Base-by-base conservation (phyloP, 2,888 invertebrate genomes). In the Eristalis tenax region DNA sequence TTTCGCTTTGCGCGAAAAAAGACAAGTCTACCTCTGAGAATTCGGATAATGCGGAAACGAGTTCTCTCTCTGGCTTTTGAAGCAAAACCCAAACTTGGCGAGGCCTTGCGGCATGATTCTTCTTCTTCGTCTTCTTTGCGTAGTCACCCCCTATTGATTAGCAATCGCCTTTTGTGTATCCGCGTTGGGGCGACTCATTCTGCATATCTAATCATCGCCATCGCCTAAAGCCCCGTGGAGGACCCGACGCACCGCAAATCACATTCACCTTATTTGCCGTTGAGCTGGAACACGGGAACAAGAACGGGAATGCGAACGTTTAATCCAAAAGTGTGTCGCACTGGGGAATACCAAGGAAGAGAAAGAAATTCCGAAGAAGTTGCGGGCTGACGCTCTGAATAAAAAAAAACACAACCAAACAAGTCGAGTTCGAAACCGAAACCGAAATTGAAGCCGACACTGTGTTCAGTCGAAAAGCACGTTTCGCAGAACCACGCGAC, bases 261-360 rank as follows among this genome's bases (percentile, higher is more conserved):
- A 40, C 56, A 75, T 83, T 86, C 83, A 86, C 86, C 86, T 86
- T 83, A 61, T 86, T 78, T 75, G 86, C 23, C 22, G 78, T 40
- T 74, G 65, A 69, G 79, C 64, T 59, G 65, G 50, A 50, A 50
- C 18, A 18, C 50, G 50, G 50, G n/a, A 23, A 59, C 15, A 28
- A 10, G 26, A 59, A 59, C 59, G 59, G 59, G 26, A 26, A 23
- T 18, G 59, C 59, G 59, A 26, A 26, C 59, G 77, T 22, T 57
- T 76, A 43, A 81, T 85, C 76, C 81, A 73, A 82, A 77, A 76
- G 68, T 68, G 18, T 80, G 81, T 73, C 63, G 73, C 40, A 23
- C 40, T 35, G 66, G 59, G 73, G 50, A 40, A 69, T 69, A 63
- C 66, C 57, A 73, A 15, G 50, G 8, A 18, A 63, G 15, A 71